A percentile compares a stretch with the other conserved stretches of the same genome.
Evolutionary conservation across 2,888 invertebrate species (phyloP).

Genomic region (Tuta absoluta): DNA sequence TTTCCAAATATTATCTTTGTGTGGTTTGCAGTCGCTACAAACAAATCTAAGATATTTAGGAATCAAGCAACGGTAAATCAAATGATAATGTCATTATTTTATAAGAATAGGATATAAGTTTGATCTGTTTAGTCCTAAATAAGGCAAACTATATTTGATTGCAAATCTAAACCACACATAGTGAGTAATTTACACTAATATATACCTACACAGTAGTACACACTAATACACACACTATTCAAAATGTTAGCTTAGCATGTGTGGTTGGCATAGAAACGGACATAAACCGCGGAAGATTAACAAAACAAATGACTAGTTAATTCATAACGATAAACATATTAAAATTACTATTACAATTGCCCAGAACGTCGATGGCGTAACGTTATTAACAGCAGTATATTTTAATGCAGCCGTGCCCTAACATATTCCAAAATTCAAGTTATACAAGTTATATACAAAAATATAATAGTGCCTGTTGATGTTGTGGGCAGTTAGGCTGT

Average conservation of each 20-base stretch:
- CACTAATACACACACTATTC: neutral
- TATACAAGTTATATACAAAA: too few relatives aligned
- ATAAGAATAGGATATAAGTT: too few relatives aligned
- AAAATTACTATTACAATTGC: neutral
- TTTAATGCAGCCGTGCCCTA: neutral
- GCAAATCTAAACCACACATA: too few relatives aligned
- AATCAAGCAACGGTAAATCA: neutral
- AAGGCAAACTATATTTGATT: too few relatives aligned
- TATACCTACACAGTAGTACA: neutral
- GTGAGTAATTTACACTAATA: neutral
- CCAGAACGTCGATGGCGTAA: neutral
- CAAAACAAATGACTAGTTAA: neutral
- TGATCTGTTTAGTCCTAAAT: too few relatives aligned
- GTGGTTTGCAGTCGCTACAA: neutral
- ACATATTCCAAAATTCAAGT: neutral
- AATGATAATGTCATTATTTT: too few relatives aligned
- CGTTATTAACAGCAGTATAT: neutral
- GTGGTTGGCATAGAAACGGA: conserved; percentile 5
- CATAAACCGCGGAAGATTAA: conserved; percentile 11
- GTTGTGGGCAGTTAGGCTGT: too few relatives aligned
- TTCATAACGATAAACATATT: conserved; percentile 14
- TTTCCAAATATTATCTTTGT: neutral
- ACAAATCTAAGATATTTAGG: neutral
- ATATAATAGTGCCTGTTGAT: too few relatives aligned
- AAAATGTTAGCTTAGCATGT: neutral